Evolutionary conservation across 2,113 vertebrate species (phyloP), one percentile per base, ranked within the genome.

Genomic region (Dasypus novemcinctus): DNA sequence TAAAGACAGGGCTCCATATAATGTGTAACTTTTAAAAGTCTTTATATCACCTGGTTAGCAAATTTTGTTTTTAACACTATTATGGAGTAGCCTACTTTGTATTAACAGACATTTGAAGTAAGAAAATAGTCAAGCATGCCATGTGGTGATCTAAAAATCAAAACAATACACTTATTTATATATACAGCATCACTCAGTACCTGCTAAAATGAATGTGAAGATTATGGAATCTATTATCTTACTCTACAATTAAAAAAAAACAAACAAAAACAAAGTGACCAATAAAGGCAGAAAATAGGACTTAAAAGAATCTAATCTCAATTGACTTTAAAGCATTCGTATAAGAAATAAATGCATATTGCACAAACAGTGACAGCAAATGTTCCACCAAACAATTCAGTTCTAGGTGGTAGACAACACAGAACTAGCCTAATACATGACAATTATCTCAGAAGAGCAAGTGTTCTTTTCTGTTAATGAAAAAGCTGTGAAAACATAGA

Each of bases 181-280:
- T 98, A 98, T 99, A 99, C 99, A 99, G 98, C 98, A 98, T 99
- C 99, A 99, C 99, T 99, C 99, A 99, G 99, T 99, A 99, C 99
- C 99, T 99, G 99, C 99, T 99, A 99, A 99, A 99, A 99, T 98
- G 98, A 99, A 98, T 92, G 99, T 99, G 99, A 99, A 98, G 97
- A 98, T 98, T 99, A 99, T 98, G 99, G 98, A 98, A 99, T 98
- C 98, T 98, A 98, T 98, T 94, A 96, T 98, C 97, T 99, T 99
- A 98, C 98, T 99, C 99, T 99, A 99, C 98, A 99, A 98, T 99
- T n/a, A n/a, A n/a, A 98, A 98, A 98, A 99, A 98, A 95, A 95
- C 91, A 85, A 96, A 94, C 69, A 92, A 84, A 96, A 97, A 94
- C 90, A 98, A 93, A 93, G 98, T 98, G 98, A 98, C 98, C 96